Evolutionary conservation across 2,888 invertebrate species (phyloP).

Genomic region (Sphaerophoria taeniata): DNA sequence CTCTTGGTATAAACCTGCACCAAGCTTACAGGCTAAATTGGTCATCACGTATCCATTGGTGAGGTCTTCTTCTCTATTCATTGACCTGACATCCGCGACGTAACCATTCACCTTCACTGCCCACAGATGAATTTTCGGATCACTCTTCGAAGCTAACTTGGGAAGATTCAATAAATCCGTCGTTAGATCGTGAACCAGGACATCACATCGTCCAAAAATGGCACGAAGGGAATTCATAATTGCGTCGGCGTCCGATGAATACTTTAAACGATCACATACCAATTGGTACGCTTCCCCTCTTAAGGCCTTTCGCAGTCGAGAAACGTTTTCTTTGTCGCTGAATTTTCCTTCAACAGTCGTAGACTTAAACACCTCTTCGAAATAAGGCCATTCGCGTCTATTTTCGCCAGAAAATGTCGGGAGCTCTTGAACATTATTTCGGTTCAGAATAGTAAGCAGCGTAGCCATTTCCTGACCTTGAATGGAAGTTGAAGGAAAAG

Average conservation of each 20-base stretch:
- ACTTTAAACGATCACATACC: conserved; percentile 15
- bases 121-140: conserved; percentile 25
- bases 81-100: conserved; percentile 25
- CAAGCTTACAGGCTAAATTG: conserved; percentile 11
- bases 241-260: conserved; percentile 13
- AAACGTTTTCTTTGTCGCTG: conserved; percentile 17
- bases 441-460: neutral
- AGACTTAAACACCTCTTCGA: neutral
- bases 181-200: conserved; percentile 14
- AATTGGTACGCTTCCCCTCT: conserved; percentile 30
- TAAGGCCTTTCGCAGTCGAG: conserved; percentile 4
- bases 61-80: conserved; percentile 28
- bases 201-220: conserved; percentile 12
- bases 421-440: conserved; percentile 9
- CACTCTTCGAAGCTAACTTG: conserved; percentile 4
- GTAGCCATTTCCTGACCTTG: neutral
- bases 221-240: conserved; percentile 4
- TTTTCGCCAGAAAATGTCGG: conserved; percentile 4
- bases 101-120: conserved; percentile 31
- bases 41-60: conserved; percentile 26
- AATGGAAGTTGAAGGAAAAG: neutral
- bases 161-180: neutral
- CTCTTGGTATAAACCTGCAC: conserved; percentile 20
- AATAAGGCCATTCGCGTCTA: conserved; percentile 11
- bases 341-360: neutral